Base-by-base conservation (phyloP, 2,888 invertebrate species). In the Acrobasis suavella region DNA sequence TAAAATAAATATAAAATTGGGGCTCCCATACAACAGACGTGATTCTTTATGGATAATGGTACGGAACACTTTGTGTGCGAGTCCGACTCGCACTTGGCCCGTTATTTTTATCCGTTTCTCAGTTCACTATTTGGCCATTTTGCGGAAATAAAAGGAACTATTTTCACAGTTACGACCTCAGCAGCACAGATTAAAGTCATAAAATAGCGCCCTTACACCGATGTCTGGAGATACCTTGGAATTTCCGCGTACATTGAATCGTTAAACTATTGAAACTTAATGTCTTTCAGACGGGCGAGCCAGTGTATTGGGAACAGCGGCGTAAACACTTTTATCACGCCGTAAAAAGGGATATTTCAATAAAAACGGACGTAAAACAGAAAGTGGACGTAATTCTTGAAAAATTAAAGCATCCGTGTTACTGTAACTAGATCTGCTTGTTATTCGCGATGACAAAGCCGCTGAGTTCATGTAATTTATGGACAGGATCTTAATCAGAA, bases 321-420 rank as follows among this genome's bases (percentile, higher is more conserved):
- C 54, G 17, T 55, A 50, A 62, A 55, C 49, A 38, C 55, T 15
- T 37, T 55, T 55, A 55, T 62, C 15, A 12, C 54, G 14, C 37
- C 46, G 14, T 61, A 61, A 61, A 60, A 62, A 62, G 37, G 55
- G 54, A 61, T 61, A 61, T 62, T 55, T 50, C 55, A 49, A 62
- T 62, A 62, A 55, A 54, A 62, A 50, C 37, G 16, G 15, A 62
- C 49, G 62, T 55, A 55, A 62, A 62, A 50, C 50, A 8, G 62
- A 55, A 56, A 62, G 62, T 55, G 62, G 62, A 62, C 37, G 54
- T 62, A 62, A 62, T 55, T 55, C 15, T 55, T 55, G 14, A 56
- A 62, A 32, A 55, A 55, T 55, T 61, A 37, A 54, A 54, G 54
- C 54, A 55, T 62, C 62, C 62, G 62, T 17, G 17, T 62, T 55